Evolutionary conservation across 2,113 vertebrate species (phyloP).

Genomic region (Solea senegalensis): DNA sequence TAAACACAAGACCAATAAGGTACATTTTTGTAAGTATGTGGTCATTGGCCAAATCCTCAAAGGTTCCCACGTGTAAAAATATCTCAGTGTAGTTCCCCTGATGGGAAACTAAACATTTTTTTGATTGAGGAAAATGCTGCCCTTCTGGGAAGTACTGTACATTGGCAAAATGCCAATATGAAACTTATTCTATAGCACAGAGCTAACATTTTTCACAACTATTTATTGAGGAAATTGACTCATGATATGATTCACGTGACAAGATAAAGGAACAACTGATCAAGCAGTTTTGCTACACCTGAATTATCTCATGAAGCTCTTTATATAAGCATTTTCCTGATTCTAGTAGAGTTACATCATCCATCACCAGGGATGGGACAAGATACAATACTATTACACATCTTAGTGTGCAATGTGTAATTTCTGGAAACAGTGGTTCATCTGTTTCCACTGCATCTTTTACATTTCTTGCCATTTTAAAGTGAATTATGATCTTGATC

Average conservation of each 20-base stretch:
- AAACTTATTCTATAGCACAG: not conserved
- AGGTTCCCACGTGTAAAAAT: constrained; percentile 4
- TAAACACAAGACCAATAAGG: not conserved
- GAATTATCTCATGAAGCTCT: not conserved
- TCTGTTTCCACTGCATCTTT: too few relatives aligned
- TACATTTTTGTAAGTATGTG: not conserved
- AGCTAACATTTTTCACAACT: not conserved
- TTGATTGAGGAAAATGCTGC: not conserved
- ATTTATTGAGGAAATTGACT: not conserved
- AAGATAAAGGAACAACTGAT: not conserved
- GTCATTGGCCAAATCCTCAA: constrained; percentile 12
- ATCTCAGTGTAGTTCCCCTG: constrained; percentile 1
- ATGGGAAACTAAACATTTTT: not conserved
- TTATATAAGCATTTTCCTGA: not conserved
- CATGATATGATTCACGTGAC: not conserved
- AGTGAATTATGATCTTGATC: too few relatives aligned
- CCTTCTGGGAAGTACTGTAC: not conserved
- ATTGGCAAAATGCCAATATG: not conserved
- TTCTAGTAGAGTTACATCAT: not conserved
- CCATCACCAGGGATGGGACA: too few relatives aligned
- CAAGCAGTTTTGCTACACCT: not conserved
- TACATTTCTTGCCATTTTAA: too few relatives aligned
- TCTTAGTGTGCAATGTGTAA: too few relatives aligned
- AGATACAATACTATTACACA: not conserved
- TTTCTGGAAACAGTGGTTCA: too few relatives aligned